Evolutionary conservation across 2,888 invertebrate genomes (phyloP), one percentile per base, ranked within the genome.

Genomic region (Aphodius granarius): DNA sequence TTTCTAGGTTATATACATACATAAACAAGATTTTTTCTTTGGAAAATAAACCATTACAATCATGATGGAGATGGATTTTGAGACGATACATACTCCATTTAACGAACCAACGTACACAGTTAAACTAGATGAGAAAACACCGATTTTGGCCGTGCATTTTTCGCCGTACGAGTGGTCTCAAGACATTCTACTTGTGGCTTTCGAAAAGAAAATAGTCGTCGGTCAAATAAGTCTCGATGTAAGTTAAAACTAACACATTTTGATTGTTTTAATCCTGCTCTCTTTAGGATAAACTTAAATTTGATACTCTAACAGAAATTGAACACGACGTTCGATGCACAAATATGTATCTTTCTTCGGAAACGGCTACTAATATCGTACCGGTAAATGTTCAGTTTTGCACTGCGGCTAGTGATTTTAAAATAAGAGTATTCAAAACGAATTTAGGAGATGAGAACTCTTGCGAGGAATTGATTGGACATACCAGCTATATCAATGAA

Each of bases 401-500:
- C 76, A 86, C 89, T 2, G 92, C 90, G 19, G 89, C 90, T 18
- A 88, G 88, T 5, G 91, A 91, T 84, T 90, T 89, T 79, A 89
- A 89, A 78, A 82, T 92, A 71, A 85, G 89, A 76, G 83, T 91
- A 18, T 91, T 89, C 79, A 88, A 88, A 72, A 91, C 90, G 74
- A 89, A 92, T 84, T 83, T 91, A 19, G 86, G 86, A 22, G 88
- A 89, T 65, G 83, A 86, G 16, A 88, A 88, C 78, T 86, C 86
- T 73, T 91, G 83, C 79, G 87, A 87, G 91, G 85, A 89, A 73
- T 83, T 92, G 63, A 86, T 87, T 78, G 92, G 92, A 2, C 94
- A 94, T 82, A 89, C 87, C 23, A 91, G 90, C 83, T 94, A 93
- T 83, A 88, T 94, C 15, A 94, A 94, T 85, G 90, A 91, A 78